Evolutionary conservation across 1,140 invertebrate genomes (phyloP), one percentile per base, ranked within the genome.

Genomic region (Pinna nobilis): DNA sequence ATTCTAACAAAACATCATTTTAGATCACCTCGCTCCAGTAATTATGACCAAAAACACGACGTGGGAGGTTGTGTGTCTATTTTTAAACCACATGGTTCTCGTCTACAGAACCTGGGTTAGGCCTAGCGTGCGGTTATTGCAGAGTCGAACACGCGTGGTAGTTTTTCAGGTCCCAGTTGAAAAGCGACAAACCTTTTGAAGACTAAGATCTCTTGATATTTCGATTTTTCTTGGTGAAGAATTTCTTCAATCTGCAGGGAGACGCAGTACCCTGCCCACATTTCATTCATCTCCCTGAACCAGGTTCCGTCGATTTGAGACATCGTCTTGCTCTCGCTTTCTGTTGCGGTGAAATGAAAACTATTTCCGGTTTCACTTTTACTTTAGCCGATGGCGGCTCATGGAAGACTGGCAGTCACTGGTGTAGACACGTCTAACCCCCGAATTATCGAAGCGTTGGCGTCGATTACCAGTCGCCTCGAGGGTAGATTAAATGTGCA

Each of bases 171-270:
- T 53, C 50, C 9, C 15, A 13, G 50, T 53, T 23, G 32, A 47
- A 25, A 51, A 25, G 11, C 4, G 28, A 20, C 92, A 93, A 88
- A 97, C 93, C 96, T 97, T 88, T 98, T 92, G 63, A 98, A 90
- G 13, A 98, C 93, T 51, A 95, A 85, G 60, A 99, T 94, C 83
- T 98, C 93, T 90, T 99, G 97, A 88, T 92, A 98, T 50, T 93
- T 88, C 0, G 97, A 97, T 82, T 93, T 93, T 87, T 94, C 94
- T 5, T 93, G 86, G 85, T 96, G 93, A 2, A 99, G 88, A 9
- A 98, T 89, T 82, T 95, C 90, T 61, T 95, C 93, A 0, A 98
- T 93, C 91, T 98, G 91, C 44, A 99, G 89, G 0, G 96, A 97
- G 78, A 98, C 92, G 15, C 93, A 92, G 78, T 97, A 93, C 0